Evolutionary conservation across 2,113 vertebrate genomes (phyloP), one percentile per base, ranked within the genome.

Genomic region (Zosterops pallidus): DNA sequence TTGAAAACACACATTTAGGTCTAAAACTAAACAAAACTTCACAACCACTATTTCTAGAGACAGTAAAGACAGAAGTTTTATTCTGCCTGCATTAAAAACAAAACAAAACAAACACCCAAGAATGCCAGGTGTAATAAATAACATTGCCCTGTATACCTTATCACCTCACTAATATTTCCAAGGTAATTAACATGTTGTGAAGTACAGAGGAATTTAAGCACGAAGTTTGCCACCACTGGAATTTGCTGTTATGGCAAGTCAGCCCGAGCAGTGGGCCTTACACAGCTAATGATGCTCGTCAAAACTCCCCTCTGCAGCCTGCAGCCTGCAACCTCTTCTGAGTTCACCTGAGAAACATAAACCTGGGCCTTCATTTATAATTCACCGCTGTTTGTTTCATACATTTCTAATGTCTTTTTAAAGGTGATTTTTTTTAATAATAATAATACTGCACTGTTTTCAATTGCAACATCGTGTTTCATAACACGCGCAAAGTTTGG

Each of bases 341-440:
- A 71, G 84, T 96, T 82, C 87, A 53, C 33, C 44, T 52, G 60
- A 63, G 96, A 96, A 97, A 97, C 13, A 83, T 4, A 96, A 92
- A 90, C 95, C 78, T 8, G 71, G 60, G 68, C 67, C 96, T 90
- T 97, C 88, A 95, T 98, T 92, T 87, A 98, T 97, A 97, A 98
- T 97, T 97, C 85, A 98, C n/a, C 23, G 71, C 53, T 70, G 82
- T 56, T 70, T 80, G 93, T 89, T 74, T 60, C 81, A 96, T 96
- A 89, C 83, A 94, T 97, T 71, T 85, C 71, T 92, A 97, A 97
- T 81, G 85, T 5, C 77, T 53, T 82, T 72, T 68, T 28, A 59
- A 91, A 90, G 78, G 62, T 9, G 49, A 10, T 52, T 17, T 24
- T 76, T 83, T 96, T 71, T n/a, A n/a, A n/a, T n/a, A 20, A 68